Evolutionary conservation across 2,797 vertebrate genomes (phyloP).

Genomic region (Epinephelus coioides): DNA sequence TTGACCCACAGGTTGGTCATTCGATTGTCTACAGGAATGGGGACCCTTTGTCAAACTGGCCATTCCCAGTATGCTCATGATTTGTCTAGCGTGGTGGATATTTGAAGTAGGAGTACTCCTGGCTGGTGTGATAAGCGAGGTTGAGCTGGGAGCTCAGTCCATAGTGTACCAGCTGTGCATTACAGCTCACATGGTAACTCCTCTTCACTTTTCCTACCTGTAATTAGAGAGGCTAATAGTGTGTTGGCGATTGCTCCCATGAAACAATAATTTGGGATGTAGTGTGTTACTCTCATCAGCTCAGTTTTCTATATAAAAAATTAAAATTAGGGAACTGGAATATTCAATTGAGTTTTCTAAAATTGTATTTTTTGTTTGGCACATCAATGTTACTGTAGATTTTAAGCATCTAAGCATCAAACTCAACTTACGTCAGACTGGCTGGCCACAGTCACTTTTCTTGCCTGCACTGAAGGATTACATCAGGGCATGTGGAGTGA

Average conservation of each 20-base stretch:
- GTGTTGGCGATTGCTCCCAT: neutral
- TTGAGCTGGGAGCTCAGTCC: constrained; percentile 90
- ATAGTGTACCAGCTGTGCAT: constrained; percentile 84
- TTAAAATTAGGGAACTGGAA: too few relatives aligned
- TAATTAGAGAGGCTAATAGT: too few relatives aligned
- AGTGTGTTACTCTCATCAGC: too few relatives aligned
- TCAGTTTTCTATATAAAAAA: too few relatives aligned
- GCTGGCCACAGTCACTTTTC: too few relatives aligned
- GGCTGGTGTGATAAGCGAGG: constrained; percentile 88
- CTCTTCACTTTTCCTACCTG: neutral
- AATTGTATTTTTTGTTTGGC: too few relatives aligned
- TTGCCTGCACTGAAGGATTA: too few relatives aligned
- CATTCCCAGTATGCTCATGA: constrained; percentile 94
- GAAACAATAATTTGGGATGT: neutral
- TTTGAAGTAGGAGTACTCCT: constrained; percentile 92
- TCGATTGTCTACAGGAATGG: constrained; percentile 91
- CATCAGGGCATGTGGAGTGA: too few relatives aligned
- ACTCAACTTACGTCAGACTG: too few relatives aligned
- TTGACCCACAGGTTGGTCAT: constrained; percentile 87
- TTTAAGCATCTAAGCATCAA: too few relatives aligned
- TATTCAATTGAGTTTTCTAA: too few relatives aligned
- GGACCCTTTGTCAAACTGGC: constrained; percentile 88
- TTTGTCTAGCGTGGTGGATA: constrained; percentile 94
- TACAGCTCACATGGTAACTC: constrained; percentile 88
- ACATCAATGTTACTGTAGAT: too few relatives aligned